These are phyloP conservation scores for Rana temporaria DNA, from an alignment of 2,113 vertebrate genomes.

Conservation along the genomic window DNA sequence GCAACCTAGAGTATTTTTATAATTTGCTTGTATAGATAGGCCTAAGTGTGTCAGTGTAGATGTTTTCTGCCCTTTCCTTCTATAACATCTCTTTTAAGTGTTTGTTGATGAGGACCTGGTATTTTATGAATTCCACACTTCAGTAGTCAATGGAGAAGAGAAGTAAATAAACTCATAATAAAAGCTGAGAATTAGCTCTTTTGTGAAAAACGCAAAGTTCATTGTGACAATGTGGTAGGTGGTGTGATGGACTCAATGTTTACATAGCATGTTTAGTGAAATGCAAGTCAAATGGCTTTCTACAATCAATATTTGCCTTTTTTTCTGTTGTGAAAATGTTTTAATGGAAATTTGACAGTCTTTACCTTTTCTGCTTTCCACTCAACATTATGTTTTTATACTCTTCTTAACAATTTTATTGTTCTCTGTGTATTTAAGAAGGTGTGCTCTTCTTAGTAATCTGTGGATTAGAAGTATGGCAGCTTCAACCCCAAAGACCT, in stretches of 20 bases:
- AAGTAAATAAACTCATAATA: neutral
- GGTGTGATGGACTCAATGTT: constrained; percentile 16
- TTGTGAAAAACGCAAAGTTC: neutral
- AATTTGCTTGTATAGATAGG: too few relatives aligned
- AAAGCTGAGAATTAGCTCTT: neutral
- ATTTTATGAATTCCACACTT: neutral
- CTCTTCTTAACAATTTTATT: neutral
- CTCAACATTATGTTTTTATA: neutral
- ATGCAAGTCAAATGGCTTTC: constrained; percentile 12
- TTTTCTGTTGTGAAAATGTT: constrained; percentile 9
- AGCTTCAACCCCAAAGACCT: too few relatives aligned
- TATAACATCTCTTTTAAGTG: too few relatives aligned
- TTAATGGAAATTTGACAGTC: constrained; percentile 8
- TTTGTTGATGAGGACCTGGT: neutral
- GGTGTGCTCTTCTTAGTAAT: too few relatives aligned
- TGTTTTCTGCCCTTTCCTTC: too few relatives aligned
- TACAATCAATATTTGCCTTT: constrained; percentile 28
- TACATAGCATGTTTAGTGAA: constrained; percentile 1
- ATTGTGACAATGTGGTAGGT: constrained; percentile 10
- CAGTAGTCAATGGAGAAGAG: neutral
- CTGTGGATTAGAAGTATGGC: too few relatives aligned
- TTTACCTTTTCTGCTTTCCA: neutral
- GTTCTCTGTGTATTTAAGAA: neutral
- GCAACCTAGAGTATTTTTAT: too few relatives aligned
- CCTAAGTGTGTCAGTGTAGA: too few relatives aligned